Conservation (phyloP, 2,797 vertebrate species). For the Sebastes kiyomatsui region DNA sequence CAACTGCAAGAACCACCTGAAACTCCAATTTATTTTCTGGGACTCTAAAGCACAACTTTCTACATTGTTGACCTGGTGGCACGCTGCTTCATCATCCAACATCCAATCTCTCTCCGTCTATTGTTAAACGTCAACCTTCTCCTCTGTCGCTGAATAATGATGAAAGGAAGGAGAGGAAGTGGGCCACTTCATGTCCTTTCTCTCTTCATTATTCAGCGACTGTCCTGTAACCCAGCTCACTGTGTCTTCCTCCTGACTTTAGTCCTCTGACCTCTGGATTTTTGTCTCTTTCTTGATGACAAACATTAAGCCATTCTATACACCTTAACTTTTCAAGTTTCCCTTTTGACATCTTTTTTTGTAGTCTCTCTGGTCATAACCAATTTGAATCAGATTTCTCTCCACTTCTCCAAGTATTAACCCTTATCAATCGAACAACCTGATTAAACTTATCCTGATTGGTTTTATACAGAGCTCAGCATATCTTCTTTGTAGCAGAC, state of each 20-base stretch:
- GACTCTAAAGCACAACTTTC: conserved; percentile 25
- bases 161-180: no score
- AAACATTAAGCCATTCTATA: neutral
- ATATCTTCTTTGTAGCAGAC: neutral
- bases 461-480: neutral
- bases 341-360: neutral
- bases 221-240: neutral
- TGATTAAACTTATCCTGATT: neutral
- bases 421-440: neutral
- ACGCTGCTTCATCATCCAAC: conserved; percentile 28
- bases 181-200: neutral
- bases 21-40: conserved; percentile 15
- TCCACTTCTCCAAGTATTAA: neutral
- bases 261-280: neutral
- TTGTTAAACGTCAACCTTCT: neutral
- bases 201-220: conserved; percentile 24
- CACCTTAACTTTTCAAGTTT: neutral
- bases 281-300: neutral
- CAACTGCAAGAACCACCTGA: neutral
- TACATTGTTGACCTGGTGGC: conserved; percentile 26
- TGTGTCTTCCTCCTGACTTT: neutral
- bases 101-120: neutral
- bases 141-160: neutral
- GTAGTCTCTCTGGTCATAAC: neutral
- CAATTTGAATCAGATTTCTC: neutral